A percentile compares a stretch with the other conserved stretches of the same genome.
Conservation (phyloP, 2,888 invertebrate genomes). For the Acrobasis repandana region DNA sequence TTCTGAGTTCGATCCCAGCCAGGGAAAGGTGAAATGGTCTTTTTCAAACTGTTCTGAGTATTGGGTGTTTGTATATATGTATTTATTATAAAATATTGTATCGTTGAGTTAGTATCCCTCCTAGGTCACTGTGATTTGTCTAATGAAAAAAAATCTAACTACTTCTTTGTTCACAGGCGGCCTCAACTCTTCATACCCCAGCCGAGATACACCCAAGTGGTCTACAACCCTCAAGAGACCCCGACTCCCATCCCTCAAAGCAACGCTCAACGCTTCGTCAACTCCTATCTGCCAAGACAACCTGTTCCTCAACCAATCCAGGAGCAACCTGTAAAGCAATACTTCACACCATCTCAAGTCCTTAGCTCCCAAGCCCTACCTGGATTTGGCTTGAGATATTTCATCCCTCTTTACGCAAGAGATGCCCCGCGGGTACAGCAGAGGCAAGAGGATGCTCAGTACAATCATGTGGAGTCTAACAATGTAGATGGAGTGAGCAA, state of each 20-base stretch:
- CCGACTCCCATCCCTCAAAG: constrained; percentile 49
- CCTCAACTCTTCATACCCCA: constrained; percentile 69
- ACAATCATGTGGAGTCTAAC: constrained; percentile 64
- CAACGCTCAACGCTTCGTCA: constrained; percentile 71
- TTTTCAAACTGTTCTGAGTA: too few species aligned
- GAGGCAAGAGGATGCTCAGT: constrained; percentile 62
- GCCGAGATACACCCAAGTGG: constrained; percentile 67
- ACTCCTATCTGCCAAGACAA: constrained; percentile 60
- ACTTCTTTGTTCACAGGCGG: constrained; percentile 53
- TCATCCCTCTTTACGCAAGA: constrained; percentile 57
- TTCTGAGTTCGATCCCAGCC: too few species aligned
- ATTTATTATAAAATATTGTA: too few species aligned
- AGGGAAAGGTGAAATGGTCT: too few species aligned
- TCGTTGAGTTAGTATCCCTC: too few species aligned
- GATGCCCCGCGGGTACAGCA: constrained; percentile 42
- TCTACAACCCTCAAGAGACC: constrained; percentile 47
- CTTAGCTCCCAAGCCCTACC: constrained; percentile 68
- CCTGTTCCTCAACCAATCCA: constrained; percentile 40
- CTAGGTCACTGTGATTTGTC: too few species aligned
- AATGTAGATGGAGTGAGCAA: constrained; percentile 46
- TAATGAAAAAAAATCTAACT: background rate
- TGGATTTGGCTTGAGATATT: constrained; percentile 70
- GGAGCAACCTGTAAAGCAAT: constrained; percentile 45
- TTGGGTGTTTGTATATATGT: too few species aligned
- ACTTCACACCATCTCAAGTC: constrained; percentile 58